Percentiles rank a stretch among this genome's conserved stretches.
Conservation (phyloP, 2,888 invertebrate genomes). For the Imbricaverruca yamaguchii region DNA sequence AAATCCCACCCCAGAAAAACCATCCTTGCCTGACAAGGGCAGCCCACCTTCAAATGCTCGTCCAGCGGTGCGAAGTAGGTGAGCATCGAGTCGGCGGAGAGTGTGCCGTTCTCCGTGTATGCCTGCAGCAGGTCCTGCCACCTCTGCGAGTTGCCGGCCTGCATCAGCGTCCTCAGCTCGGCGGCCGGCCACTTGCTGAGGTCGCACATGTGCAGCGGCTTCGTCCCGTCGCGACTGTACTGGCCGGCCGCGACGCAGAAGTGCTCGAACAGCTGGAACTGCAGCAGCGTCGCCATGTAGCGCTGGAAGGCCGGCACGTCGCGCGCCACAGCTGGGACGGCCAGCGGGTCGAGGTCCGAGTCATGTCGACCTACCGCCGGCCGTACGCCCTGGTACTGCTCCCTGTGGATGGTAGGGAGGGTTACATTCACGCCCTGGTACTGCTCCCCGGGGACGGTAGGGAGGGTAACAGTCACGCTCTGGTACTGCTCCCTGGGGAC, state of each 20-base stretch:
- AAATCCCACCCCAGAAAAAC: no score
- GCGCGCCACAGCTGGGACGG: neutral
- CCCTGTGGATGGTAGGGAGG: no score
- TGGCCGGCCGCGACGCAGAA: neutral
- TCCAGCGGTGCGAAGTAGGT: neutral
- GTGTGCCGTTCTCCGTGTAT: neutral
- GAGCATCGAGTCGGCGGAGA: neutral
- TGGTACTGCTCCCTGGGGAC: no score
- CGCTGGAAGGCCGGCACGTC: neutral
- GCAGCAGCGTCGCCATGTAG: neutral
- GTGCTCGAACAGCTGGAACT: neutral
- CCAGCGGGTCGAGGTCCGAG: neutral
- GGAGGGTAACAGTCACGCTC: no score
- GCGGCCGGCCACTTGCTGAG: neutral
- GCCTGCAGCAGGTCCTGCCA: neutral
- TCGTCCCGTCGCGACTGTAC: neutral
- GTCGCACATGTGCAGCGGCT: no score
- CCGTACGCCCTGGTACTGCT: neutral
- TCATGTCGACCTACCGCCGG: neutral
- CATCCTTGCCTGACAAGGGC: no score
- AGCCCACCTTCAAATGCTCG: neutral
- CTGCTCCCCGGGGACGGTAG: no score
- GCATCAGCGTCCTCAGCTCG: neutral
- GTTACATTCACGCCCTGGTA: no score
- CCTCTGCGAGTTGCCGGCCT: neutral